phyloP scores from a whole-genome alignment of 2,113 vertebrate species.

The Varanus komodoensis region DNA sequence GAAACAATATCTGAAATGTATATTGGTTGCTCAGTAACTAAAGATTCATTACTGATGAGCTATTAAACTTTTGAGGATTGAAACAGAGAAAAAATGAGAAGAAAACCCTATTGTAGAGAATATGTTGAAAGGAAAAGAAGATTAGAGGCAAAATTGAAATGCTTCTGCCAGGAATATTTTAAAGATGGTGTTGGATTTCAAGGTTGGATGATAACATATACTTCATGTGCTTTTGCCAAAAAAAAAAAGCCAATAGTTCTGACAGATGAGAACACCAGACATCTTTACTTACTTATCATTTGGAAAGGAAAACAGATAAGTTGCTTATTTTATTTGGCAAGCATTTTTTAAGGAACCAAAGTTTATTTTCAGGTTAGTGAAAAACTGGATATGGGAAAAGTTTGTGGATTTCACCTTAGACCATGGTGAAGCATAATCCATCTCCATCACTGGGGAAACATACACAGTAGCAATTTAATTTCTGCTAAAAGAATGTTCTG shows the following conservation, averaged over 20 bases:
- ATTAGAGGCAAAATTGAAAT: not conserved
- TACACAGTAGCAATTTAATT: conserved; percentile 42
- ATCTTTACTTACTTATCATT: not conserved
- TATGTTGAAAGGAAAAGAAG: not conserved
- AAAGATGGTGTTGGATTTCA: not conserved
- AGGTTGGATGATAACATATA: not conserved
- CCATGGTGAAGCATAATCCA: conserved; percentile 29
- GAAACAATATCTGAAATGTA: not conserved
- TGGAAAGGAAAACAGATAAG: not conserved
- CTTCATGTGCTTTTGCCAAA: not conserved
- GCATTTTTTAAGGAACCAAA: conserved; percentile 7
- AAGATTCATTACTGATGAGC: not conserved
- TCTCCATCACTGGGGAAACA: conserved; percentile 22
- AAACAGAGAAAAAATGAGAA: not conserved
- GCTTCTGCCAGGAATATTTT: not conserved
- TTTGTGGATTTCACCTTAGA: conserved; percentile 38
- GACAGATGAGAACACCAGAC: no score
- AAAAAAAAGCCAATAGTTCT: not conserved
- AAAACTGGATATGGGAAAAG: conserved; percentile 19
- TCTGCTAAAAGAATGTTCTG: conserved; percentile 37
- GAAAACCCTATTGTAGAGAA: no score
- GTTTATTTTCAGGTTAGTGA: not conserved
- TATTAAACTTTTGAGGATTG: not conserved
- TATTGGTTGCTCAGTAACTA: not conserved
- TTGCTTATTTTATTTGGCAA: not conserved